phyloP scores from a whole-genome alignment of 2,888 invertebrate genomes.

The Patella depressa region DNA sequence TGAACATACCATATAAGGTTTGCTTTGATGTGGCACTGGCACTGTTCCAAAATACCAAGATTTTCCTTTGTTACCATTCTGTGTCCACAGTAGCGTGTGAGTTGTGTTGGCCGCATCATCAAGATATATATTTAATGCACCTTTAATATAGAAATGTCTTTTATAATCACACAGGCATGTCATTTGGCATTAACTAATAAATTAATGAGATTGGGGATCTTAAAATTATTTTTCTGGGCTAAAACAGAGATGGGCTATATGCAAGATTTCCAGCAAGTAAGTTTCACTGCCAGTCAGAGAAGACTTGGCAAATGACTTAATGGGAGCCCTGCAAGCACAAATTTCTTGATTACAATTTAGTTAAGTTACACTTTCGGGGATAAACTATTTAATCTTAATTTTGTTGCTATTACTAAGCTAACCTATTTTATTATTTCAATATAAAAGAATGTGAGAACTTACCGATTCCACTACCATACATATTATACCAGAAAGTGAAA shows the following conservation, averaged over 20 bases:
- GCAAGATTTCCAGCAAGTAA: no score
- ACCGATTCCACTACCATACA: slow-evolving; percentile 59
- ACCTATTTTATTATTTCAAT: no score
- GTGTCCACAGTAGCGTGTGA: slow-evolving; percentile 31
- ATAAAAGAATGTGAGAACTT: slow-evolving; percentile 20
- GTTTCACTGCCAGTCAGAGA: no score
- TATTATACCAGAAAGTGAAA: slow-evolving; percentile 67
- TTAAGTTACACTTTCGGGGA: no score
- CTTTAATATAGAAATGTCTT: slow-evolving; percentile 31
- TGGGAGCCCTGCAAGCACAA: no score
- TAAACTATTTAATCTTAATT: no score
- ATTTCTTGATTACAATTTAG: no score
- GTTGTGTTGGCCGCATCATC: slow-evolving; percentile 34
- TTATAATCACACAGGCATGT: not conserved
- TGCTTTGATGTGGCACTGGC: slow-evolving; percentile 41
- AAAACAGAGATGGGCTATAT: not conserved
- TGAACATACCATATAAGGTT: slow-evolving; percentile 38
- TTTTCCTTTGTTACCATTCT: slow-evolving; percentile 54
- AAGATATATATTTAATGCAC: slow-evolving; percentile 54
- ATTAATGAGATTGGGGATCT: not conserved
- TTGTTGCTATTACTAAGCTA: no score
- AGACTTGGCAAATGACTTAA: no score
- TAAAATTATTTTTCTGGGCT: not conserved
- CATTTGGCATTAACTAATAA: not conserved
- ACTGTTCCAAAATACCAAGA: slow-evolving; percentile 59